Evolutionary conservation across 2,113 vertebrate species (phyloP).

Genomic region (Heptranchias perlo): DNA sequence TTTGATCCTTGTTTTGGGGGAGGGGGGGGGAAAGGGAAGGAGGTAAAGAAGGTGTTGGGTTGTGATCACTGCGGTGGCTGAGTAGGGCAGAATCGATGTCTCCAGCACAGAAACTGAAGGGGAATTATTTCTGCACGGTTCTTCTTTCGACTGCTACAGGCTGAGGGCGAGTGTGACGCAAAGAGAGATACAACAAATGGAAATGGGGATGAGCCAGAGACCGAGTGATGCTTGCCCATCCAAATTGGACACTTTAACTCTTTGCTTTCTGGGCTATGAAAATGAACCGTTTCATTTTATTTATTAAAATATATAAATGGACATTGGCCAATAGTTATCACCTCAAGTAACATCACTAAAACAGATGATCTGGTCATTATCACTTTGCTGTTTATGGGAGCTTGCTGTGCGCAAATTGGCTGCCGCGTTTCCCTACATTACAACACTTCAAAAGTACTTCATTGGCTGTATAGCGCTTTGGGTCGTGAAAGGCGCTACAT

Average conservation of each 20-base stretch:
- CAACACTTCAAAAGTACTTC: not conserved
- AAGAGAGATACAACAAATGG: slow-evolving; percentile 2
- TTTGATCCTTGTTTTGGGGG: not conserved
- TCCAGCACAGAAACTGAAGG: not conserved
- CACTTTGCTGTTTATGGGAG: not conserved
- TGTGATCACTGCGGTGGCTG: not conserved
- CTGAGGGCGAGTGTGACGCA: slow-evolving; percentile 1
- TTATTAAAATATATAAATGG: not conserved
- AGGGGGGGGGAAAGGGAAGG: not conserved
- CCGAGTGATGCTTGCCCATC: slow-evolving; percentile 9
- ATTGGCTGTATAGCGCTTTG: not conserved
- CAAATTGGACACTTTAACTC: slow-evolving; percentile 8
- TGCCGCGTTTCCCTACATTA: not conserved
- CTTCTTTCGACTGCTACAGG: slow-evolving; percentile 31
- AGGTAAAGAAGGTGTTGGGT: not conserved
- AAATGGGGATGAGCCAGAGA: not conserved
- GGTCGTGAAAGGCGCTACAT: not conserved
- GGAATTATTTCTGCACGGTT: not conserved
- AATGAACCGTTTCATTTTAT: not conserved
- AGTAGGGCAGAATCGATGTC: not conserved
- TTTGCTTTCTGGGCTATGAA: not conserved
- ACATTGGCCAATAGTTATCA: not conserved
- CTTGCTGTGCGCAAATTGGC: not conserved
- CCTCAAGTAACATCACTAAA: not conserved
- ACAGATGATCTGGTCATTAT: not conserved